phyloP scores from a whole-genome alignment of 30 jellyfish, hydroid and myxozoan species.

The Turritopsis dohrnii region DNA sequence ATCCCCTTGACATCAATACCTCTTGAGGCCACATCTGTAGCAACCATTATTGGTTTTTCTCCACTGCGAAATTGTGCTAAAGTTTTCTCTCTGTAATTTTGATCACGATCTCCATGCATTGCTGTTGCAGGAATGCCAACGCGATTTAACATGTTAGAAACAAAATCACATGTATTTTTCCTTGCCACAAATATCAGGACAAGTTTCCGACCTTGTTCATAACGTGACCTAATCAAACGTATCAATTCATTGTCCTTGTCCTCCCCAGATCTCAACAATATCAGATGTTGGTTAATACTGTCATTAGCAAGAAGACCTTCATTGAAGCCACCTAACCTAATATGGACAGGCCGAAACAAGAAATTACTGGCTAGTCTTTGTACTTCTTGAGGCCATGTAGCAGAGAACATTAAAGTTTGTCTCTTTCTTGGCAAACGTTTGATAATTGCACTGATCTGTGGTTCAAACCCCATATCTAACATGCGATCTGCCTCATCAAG shows the following conservation, averaged over 20 bases:
- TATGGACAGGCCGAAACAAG: conserved; percentile 30
- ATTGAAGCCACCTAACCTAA: conserved; percentile 20
- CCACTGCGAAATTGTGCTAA: conserved; percentile 34
- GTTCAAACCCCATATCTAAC: conserved; percentile 42
- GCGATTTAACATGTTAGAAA: conserved; percentile 32
- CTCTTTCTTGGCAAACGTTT: conserved; percentile 30
- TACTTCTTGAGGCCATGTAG: conserved; percentile 38
- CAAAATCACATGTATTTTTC: conserved; percentile 35
- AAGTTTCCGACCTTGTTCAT: conserved; percentile 16
- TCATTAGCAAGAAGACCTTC: conserved; percentile 32
- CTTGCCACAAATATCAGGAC: conserved; percentile 34
- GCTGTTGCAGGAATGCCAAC: conserved; percentile 41
- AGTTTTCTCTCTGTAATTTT: conserved; percentile 18
- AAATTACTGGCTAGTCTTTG: conserved; percentile 28
- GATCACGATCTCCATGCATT: conserved; percentile 43
- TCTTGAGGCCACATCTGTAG: conserved; percentile 38
- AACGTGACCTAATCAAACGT: conserved; percentile 16
- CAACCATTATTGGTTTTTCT: conserved; percentile 24
- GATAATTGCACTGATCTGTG: conserved; percentile 29
- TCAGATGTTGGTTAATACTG: conserved; percentile 19
- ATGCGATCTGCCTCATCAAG: conserved; percentile 39
- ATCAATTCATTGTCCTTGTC: conserved; percentile 26
- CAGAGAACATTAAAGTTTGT: conserved; percentile 38
- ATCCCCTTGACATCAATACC: conserved; percentile 37
- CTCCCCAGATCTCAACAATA: conserved; percentile 29